phyloP scores from a whole-genome alignment of 2,888 invertebrate species.

The Aethes cnicana region DNA sequence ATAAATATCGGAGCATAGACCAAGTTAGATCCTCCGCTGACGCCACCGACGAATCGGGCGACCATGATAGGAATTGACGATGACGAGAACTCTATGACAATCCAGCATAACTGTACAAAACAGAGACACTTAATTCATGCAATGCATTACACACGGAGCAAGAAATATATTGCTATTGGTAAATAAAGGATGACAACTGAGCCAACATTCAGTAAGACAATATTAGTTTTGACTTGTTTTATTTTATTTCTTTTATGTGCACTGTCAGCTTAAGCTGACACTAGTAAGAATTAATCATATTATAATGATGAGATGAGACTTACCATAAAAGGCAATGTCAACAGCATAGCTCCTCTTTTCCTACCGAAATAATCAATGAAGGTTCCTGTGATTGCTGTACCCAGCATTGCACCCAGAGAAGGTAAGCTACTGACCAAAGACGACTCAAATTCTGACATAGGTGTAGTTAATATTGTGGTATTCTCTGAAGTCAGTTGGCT shows the following conservation, averaged over 20 bases:
- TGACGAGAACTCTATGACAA: slow-evolving; percentile 73
- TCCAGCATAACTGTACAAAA: slow-evolving; percentile 83
- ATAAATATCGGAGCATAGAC: slow-evolving; percentile 84
- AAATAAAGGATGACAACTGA: no score
- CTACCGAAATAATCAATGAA: slow-evolving; percentile 78
- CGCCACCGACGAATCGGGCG: slow-evolving; percentile 82
- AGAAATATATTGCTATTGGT: no score
- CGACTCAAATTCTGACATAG: slow-evolving; percentile 71
- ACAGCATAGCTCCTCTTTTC: slow-evolving; percentile 74
- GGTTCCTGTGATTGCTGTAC: slow-evolving; percentile 68
- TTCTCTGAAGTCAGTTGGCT: slow-evolving; percentile 60
- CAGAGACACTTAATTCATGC: no score
- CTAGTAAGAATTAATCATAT: neutral
- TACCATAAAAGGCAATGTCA: slow-evolving; percentile 77
- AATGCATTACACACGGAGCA: no score
- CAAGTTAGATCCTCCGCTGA: slow-evolving; percentile 78
- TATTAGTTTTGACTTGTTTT: no score
- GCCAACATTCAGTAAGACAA: no score
- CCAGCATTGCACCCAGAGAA: slow-evolving; percentile 77
- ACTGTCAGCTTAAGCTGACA: no score
- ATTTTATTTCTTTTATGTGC: no score
- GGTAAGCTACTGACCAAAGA: slow-evolving; percentile 82
- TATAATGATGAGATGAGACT: slow-evolving; percentile 35
- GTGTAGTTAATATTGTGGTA: slow-evolving; percentile 62
- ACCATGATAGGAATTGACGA: slow-evolving; percentile 67